Conservation (phyloP, 2,888 invertebrate genomes). For the Allacma fusca region DNA sequence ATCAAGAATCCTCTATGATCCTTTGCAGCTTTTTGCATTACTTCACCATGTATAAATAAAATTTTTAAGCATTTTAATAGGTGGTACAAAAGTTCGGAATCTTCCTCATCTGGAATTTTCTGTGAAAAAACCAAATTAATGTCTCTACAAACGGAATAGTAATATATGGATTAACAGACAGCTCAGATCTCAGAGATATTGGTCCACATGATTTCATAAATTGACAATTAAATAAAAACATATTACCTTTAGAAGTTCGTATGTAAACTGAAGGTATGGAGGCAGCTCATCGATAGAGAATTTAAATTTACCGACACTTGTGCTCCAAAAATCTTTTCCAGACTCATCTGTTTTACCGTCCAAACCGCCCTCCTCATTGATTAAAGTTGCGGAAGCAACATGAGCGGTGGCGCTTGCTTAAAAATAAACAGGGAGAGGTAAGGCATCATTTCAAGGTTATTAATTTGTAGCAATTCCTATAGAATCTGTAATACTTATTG, state of each 20-base stretch:
- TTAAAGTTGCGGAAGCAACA: slow-evolving; percentile 78
- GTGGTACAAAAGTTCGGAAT: slow-evolving; percentile 92
- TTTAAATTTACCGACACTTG: slow-evolving; percentile 90
- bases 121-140: slow-evolving; percentile 65
- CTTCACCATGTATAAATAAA: slow-evolving; percentile 91
- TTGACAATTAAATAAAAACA: too few relatives aligned
- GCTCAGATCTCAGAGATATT: too few relatives aligned
- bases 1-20: slow-evolving; percentile 92
- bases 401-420: slow-evolving; percentile 74
- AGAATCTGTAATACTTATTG: too few relatives aligned
- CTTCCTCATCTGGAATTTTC: slow-evolving; percentile 71
- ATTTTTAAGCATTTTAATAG: slow-evolving; percentile 90
- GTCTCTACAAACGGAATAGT: too few relatives aligned
- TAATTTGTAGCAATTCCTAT: too few relatives aligned
- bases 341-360: slow-evolving; percentile 64
- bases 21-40: slow-evolving; percentile 82
- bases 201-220: too few relatives aligned
- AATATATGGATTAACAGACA: too few relatives aligned
- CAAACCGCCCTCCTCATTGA: slow-evolving; percentile 75
- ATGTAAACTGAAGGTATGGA: slow-evolving; percentile 90
- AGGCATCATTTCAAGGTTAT: too few relatives aligned
- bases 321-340: slow-evolving; percentile 89
- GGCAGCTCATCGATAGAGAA: slow-evolving; percentile 89
- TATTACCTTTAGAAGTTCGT: slow-evolving; percentile 83
- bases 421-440: too few relatives aligned